Evolutionary conservation across 1,140 invertebrate genomes (phyloP), one percentile per base, ranked within the genome.

Genomic region (Samia ricini): DNA sequence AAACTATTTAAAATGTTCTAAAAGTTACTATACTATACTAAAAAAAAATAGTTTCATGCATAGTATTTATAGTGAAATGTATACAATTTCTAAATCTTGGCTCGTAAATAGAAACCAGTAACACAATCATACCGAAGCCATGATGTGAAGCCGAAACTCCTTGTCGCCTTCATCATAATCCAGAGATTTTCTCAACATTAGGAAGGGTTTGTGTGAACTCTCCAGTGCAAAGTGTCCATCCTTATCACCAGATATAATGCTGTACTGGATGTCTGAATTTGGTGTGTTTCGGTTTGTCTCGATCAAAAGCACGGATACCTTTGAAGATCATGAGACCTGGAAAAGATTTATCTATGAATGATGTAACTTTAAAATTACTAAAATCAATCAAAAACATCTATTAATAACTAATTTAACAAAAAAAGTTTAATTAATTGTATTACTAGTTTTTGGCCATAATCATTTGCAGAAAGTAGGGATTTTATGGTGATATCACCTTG

Each of bases 271-370:
- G 68, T 97, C 96, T 0, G 96, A 97, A 85, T 98, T 98, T 0
- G 96, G 95, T 0, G 96, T 98, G 74, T 96, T n/a, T 96, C 0
- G 95, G 95, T 80, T 97, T 97, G 79, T 97, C 96, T 0, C 94
- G 91, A 82, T 98, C 96, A 5, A 94, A 91, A 0, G 96, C 96
- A 42, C 93, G 92, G 51, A 97, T 96, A 21, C 95, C 95, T 63
- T 94, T 93, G 76, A 96, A 97, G 69, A 98, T 93, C 22, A 95
- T 97, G 60, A 95, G 85, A 67, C 95, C 95, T 95, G 91, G 12
- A 71, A 72, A 57, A 57, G 18, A 1, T 42, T 15, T 1, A 42
- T 42, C n/a, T 12, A 15, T 15, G 15, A 15, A 12, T 42, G 1
- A 15, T 42, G 15, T 15, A 42, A 15, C 8, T 15, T 12, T 1